phyloP scores from a whole-genome alignment of 2,797 vertebrate genomes.

The Bothrops alternatus region DNA sequence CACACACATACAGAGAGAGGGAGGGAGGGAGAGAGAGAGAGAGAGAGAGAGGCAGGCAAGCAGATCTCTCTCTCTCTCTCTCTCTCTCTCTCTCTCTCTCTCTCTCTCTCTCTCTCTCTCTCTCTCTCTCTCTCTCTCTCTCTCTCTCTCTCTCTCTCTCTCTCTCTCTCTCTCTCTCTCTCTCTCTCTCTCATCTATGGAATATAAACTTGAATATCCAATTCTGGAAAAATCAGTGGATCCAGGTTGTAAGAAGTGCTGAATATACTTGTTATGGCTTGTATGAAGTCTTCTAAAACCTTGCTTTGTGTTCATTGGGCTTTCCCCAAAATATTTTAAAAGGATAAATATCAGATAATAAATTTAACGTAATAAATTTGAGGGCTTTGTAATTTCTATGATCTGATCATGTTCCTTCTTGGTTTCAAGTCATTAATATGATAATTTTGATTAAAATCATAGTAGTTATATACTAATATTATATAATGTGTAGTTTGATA shows the following conservation, averaged over 20 bases:
- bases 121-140: too few species aligned
- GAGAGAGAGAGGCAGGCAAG: too few species aligned
- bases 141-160: fast-evolving
- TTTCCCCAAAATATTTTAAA: not conserved
- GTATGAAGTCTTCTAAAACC: not conserved
- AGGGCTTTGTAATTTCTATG: not conserved
- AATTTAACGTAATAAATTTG: not conserved
- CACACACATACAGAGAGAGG: too few species aligned
- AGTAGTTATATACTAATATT: not conserved
- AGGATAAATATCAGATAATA: not conserved
- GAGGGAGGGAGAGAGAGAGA: too few species aligned
- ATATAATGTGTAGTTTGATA: not conserved
- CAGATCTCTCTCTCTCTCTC: too few species aligned
- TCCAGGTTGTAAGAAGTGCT: not conserved
- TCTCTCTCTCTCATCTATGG: too few species aligned
- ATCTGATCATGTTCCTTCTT: not conserved
- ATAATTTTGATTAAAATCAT: not conserved
- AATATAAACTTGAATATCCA: not conserved
- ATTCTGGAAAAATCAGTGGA: not conserved
- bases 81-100: too few species aligned
- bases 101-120: too few species aligned
- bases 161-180: too few species aligned
- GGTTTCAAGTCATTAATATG: not conserved
- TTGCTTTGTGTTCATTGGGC: not conserved
- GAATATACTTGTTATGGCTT: not conserved